phyloP scores from a whole-genome alignment of 2,888 invertebrate genomes.

The Hoplodrina blanda region DNA sequence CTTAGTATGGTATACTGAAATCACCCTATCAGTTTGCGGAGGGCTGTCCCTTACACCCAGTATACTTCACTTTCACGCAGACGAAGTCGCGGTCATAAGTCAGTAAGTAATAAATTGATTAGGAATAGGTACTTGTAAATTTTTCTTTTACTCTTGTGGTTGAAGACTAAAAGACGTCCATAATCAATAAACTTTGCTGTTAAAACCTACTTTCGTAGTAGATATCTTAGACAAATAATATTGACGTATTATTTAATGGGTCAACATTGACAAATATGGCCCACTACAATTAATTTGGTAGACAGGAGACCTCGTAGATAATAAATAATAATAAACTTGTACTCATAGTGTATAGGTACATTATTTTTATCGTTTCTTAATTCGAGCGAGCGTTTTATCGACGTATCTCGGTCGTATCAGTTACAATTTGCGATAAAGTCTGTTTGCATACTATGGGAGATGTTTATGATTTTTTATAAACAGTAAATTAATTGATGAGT shows the following conservation, averaged over 20 bases:
- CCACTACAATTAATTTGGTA: constrained; percentile 30
- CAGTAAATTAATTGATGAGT: constrained; percentile 41
- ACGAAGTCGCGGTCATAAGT: too few species aligned
- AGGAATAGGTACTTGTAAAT: neutral
- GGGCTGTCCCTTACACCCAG: too few species aligned
- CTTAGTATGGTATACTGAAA: too few species aligned
- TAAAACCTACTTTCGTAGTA: neutral
- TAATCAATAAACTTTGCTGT: neutral
- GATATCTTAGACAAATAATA: constrained; percentile 28
- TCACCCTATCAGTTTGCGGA: too few species aligned
- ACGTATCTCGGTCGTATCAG: constrained; percentile 62
- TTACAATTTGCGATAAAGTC: constrained; percentile 63
- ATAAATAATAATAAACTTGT: constrained; percentile 43
- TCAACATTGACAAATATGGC: constrained; percentile 29
- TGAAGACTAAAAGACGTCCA: constrained; percentile 3
- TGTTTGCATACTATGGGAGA: constrained; percentile 66
- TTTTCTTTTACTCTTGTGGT: constrained; percentile 1
- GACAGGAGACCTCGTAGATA: constrained; percentile 34
- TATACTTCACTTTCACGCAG: too few species aligned
- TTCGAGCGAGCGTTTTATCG: constrained; percentile 56
- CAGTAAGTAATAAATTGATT: neutral
- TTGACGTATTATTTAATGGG: constrained; percentile 21
- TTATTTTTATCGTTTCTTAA: constrained; percentile 62
- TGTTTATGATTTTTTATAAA: constrained; percentile 57
- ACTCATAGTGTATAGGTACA: constrained; percentile 21